Percentiles rank a stretch among this genome's conserved stretches.
Evolutionary conservation across 1,140 invertebrate genomes (phyloP).

Genomic region (Drosophila sp.): DNA sequence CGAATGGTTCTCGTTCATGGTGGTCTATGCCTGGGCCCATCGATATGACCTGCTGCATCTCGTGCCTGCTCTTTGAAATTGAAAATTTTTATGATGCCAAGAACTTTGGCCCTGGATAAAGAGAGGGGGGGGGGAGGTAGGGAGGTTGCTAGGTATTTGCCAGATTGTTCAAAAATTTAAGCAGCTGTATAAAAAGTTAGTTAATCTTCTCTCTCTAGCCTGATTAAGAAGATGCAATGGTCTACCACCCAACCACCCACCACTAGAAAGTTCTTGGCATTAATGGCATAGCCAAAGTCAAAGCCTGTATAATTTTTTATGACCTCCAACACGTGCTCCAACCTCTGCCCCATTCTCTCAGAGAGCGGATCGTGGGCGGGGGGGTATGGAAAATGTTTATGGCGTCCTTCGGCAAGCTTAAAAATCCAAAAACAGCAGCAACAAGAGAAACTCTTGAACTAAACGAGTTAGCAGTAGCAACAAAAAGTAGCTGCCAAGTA

Average conservation of each 20-base stretch:
- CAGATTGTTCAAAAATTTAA: conserved; percentile 69
- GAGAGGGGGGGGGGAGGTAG: not conserved
- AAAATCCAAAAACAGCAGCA: conserved; percentile 20
- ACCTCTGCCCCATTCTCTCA: not conserved
- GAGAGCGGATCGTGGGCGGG: not conserved
- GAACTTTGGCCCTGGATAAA: conserved; percentile 7
- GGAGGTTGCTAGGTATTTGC: not conserved
- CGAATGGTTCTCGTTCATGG: conserved; percentile 2
- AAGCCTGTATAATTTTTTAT: conserved; percentile 71
- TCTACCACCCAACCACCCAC: not conserved
- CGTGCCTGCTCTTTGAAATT: conserved; percentile 64
- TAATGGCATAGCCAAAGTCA: conserved; percentile 52
- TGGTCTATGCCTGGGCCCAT: not conserved
- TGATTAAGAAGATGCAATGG: conserved; percentile 58
- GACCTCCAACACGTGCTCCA: conserved; percentile 45
- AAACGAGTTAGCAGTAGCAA: conserved; percentile 50
- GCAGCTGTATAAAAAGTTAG: conserved; percentile 69
- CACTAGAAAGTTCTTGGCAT: conserved; percentile 42
- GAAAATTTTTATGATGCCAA: conserved; percentile 79
- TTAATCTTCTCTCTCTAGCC: conserved; percentile 60
- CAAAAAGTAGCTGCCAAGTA: conserved; percentile 75
- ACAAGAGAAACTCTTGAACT: conserved; percentile 54
- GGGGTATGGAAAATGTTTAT: conserved; percentile 50
- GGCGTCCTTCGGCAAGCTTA: conserved; percentile 24
- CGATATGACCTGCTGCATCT: conserved; percentile 9